Conservation (phyloP, 2,113 vertebrate genomes). For the Channa maculata region DNA sequence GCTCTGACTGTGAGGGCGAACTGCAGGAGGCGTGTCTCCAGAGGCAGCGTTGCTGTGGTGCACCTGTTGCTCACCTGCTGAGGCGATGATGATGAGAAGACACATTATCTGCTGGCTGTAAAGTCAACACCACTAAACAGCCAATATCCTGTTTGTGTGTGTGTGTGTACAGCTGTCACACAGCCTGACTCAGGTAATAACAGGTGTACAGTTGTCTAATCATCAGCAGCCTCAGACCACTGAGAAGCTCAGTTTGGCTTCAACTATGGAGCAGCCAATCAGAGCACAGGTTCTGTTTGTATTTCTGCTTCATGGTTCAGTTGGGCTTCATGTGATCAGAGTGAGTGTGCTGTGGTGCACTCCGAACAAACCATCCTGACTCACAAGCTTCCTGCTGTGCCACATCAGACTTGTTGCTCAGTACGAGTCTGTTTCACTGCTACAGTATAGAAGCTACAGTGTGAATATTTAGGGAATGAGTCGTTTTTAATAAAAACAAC, state of each 20-base stretch:
- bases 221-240: constrained; percentile 35
- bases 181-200: constrained; percentile 46
- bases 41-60: constrained; percentile 23
- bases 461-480: too few species aligned
- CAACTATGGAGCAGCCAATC: constrained; percentile 32
- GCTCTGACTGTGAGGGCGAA: neutral
- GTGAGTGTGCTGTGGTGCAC: neutral
- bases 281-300: neutral
- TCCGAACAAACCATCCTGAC: too few species aligned
- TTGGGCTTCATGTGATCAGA: neutral
- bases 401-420: too few species aligned
- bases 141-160: neutral
- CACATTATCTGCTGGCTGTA: neutral
- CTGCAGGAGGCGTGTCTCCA: constrained; percentile 8
- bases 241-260: constrained; percentile 7
- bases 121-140: too few species aligned
- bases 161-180: neutral
- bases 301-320: too few species aligned
- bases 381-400: too few species aligned
- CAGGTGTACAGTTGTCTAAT: constrained; percentile 57
- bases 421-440: too few species aligned
- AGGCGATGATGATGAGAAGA: constrained; percentile 33
- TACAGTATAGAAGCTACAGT: too few species aligned
- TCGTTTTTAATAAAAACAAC: too few species aligned
- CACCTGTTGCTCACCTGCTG: constrained; percentile 59